Evolutionary conservation across 92 coral and sea anemone species (phyloP).

Genomic region (Micromussa lordhowensis): DNA sequence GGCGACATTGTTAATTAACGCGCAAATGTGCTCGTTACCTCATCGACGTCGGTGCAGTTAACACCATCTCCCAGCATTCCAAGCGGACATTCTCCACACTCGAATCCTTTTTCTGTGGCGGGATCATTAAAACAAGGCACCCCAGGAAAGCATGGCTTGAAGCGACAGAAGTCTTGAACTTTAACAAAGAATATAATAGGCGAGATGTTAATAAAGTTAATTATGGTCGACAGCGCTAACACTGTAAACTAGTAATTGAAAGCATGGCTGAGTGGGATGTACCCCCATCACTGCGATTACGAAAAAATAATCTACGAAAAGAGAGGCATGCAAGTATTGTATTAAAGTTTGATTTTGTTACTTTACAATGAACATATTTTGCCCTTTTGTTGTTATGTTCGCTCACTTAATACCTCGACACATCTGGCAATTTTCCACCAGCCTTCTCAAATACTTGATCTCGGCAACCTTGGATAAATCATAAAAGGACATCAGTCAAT

Average conservation of each 20-base stretch:
- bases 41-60: constrained; percentile 91
- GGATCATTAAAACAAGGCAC: constrained; percentile 97
- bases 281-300: too few relatives aligned
- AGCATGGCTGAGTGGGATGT: too few relatives aligned
- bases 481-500: background rate
- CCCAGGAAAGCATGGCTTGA: constrained; percentile 98
- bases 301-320: background rate
- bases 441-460: constrained; percentile 82
- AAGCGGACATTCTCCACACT: constrained; percentile 96
- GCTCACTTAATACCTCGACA: constrained; percentile 83
- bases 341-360: too few relatives aligned
- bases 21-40: constrained; percentile 51
- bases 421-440: constrained; percentile 94
- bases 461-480: constrained; percentile 72
- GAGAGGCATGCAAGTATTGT: background rate
- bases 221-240: background rate
- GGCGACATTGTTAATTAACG: too few relatives aligned
- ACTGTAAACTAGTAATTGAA: too few relatives aligned
- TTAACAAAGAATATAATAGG: background rate
- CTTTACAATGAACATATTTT: background rate
- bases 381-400: background rate
- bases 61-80: constrained; percentile 96
- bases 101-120: constrained; percentile 79
- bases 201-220: background rate
- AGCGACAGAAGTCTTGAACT: constrained; percentile 93